Conservation (phyloP, 2,797 vertebrate species). For the Oreonectes daqikongensis region DNA sequence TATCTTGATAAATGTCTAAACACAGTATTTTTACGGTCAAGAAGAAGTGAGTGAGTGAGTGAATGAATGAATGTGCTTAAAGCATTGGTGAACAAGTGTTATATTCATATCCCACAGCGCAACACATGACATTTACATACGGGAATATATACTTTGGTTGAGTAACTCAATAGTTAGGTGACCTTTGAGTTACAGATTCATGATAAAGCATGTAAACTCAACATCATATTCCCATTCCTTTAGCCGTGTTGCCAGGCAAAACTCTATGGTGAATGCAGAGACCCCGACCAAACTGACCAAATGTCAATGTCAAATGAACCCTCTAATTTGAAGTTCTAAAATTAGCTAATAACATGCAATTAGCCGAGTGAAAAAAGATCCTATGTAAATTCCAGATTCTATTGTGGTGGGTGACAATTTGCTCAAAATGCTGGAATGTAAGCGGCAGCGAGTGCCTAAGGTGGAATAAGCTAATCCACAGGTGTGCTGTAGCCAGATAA, state of each 20-base stretch:
- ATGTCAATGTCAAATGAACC: not conserved
- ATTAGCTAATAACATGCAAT: conserved; percentile 10
- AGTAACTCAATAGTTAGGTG: conserved; percentile 4
- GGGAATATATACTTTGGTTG: conserved; percentile 24
- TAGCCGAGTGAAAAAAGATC: conserved; percentile 15
- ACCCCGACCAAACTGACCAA: conserved; percentile 13
- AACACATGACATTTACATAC: conserved; percentile 29
- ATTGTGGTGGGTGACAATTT: conserved; percentile 7
- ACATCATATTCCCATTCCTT: conserved; percentile 10
- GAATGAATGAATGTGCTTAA: not conserved
- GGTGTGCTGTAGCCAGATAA: conserved; percentile 56
- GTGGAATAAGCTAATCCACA: conserved; percentile 50
- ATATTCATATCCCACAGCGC: conserved; percentile 13
- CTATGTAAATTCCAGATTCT: conserved; percentile 12
- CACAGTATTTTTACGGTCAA: no score
- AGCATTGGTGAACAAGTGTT: no score
- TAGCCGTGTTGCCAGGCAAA: conserved; percentile 23
- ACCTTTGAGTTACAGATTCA: conserved; percentile 23
- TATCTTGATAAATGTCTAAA: no score
- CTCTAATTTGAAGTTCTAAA: conserved; percentile 7
- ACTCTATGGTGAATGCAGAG: conserved; percentile 6
- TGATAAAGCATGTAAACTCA: conserved; percentile 32
- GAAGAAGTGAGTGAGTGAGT: no score
- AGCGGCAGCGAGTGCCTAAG: conserved; percentile 20
- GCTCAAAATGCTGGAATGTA: conserved; percentile 19